Evolutionary conservation across 2,888 invertebrate species (phyloP).

Genomic region (Heteromyza rotundicornis): DNA sequence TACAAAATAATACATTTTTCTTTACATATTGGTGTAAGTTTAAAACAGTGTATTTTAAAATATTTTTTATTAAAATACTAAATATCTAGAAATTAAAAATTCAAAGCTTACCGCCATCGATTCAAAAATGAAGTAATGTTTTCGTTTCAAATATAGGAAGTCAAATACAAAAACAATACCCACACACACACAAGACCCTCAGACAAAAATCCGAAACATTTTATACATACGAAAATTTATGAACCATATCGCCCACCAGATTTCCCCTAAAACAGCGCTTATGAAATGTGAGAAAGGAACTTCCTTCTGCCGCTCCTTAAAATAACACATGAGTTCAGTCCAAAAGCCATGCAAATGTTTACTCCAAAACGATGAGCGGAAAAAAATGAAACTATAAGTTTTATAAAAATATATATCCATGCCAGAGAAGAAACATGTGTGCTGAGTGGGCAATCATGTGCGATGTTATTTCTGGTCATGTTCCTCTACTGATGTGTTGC

Average conservation of each 20-base stretch:
- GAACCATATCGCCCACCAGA: slow-evolving; percentile 44
- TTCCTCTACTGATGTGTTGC: background rate
- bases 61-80: too few species aligned
- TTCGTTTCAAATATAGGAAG: too few species aligned
- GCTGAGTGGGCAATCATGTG: slow-evolving; percentile 13
- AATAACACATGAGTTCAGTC: slow-evolving; percentile 14
- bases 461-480: slow-evolving; percentile 18
- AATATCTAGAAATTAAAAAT: too few species aligned
- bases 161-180: too few species aligned
- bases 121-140: too few species aligned
- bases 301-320: slow-evolving; percentile 22
- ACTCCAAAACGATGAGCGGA: background rate
- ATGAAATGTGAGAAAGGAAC: slow-evolving; percentile 22
- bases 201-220: too few species aligned
- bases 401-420: background rate
- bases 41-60: too few species aligned
- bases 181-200: too few species aligned
- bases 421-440: slow-evolving; percentile 13
- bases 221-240: slow-evolving; percentile 38
- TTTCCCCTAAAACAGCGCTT: slow-evolving; percentile 17
- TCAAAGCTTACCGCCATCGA: too few species aligned
- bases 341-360: slow-evolving; percentile 1
- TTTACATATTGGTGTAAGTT: too few species aligned
- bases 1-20: too few species aligned
- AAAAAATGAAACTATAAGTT: background rate